phyloP scores from a whole-genome alignment of 2,113 vertebrate species.

The Piprites chloris region DNA sequence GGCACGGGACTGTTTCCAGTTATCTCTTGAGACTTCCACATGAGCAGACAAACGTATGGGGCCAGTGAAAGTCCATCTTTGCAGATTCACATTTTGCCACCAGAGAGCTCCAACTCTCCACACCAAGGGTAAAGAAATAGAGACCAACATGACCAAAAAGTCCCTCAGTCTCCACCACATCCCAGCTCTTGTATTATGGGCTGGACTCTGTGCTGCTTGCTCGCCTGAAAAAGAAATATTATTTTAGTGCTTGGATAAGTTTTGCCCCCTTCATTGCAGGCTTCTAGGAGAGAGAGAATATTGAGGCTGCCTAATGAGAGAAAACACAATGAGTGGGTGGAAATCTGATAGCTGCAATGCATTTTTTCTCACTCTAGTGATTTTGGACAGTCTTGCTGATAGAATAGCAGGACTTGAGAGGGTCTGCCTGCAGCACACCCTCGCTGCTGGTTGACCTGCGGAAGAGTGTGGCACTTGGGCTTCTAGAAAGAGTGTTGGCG shows the following conservation, averaged over 20 bases:
- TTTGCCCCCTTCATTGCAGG: background rate
- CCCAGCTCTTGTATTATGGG: background rate
- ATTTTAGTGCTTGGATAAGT: background rate
- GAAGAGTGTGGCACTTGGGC: fast-evolving
- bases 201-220: background rate
- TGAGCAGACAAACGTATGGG: background rate
- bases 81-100: background rate
- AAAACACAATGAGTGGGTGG: background rate
- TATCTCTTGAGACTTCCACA: background rate
- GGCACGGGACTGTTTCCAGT: background rate
- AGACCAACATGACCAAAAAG: background rate
- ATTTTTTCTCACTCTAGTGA: background rate
- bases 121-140: background rate
- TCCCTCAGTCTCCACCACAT: fast-evolving
- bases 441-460: background rate
- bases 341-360: background rate
- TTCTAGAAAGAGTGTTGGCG: background rate
- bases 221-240: background rate
- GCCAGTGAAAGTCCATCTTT: background rate
- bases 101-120: constrained; percentile 30
- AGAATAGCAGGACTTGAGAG: background rate
- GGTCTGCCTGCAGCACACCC: background rate
- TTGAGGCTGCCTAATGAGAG: background rate
- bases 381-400: background rate
- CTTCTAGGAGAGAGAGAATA: background rate